A percentile compares a stretch with the other conserved stretches of the same genome.
Conservation (phyloP, 2,113 vertebrate species). For the Poeciliopsis occidentalis region DNA sequence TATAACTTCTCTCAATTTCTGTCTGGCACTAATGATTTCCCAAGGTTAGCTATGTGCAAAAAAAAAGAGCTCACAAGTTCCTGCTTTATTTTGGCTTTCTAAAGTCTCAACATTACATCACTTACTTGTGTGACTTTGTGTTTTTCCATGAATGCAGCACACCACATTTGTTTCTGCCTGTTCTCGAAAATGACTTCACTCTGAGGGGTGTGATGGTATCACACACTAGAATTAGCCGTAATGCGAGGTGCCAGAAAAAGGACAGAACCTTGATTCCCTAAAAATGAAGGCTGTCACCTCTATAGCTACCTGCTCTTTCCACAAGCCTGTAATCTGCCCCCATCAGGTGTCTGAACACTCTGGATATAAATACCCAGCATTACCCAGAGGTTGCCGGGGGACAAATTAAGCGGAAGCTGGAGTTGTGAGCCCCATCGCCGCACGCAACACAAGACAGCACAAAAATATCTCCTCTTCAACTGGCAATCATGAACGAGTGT, state of each 20-base stretch:
- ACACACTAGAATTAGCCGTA: conserved; percentile 35
- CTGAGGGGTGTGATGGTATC: conserved; percentile 22
- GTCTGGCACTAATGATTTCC: not conserved
- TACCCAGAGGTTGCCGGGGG: conserved; percentile 38
- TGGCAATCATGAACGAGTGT: conserved; percentile 47
- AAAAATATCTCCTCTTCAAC: conserved; percentile 33
- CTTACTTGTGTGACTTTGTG: not conserved
- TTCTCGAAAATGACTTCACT: not conserved
- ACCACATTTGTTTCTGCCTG: conserved; percentile 2
- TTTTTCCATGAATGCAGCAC: not conserved
- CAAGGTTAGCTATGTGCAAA: not conserved
- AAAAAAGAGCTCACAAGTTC: not conserved
- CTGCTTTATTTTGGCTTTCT: not conserved
- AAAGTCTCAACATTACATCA: not conserved
- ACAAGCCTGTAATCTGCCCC: conserved; percentile 60
- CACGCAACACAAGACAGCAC: not conserved
- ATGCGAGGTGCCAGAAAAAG: conserved; percentile 34
- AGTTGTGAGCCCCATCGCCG: conserved; percentile 1
- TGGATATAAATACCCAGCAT: conserved; percentile 66
- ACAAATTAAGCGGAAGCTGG: conserved; percentile 19
- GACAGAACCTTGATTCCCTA: conserved; percentile 42
- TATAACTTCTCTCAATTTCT: not conserved
- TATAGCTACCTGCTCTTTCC: conserved; percentile 31
- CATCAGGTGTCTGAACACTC: conserved; percentile 64
- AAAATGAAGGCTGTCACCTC: conserved; percentile 50